Evolutionary conservation across 1,140 invertebrate species (phyloP).

Genomic region (Cydia amplana): DNA sequence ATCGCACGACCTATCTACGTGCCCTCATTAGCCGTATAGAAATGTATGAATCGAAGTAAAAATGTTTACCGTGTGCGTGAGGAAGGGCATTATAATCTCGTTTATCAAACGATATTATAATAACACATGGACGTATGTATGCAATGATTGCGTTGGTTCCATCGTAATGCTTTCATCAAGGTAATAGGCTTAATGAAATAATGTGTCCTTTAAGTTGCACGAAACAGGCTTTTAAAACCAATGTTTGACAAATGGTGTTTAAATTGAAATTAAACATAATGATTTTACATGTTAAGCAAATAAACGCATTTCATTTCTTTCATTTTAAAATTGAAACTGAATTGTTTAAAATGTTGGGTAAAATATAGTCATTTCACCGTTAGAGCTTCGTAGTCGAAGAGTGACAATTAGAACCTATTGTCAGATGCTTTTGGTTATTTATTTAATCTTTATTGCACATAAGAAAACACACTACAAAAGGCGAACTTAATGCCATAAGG

Average conservation of each 20-base stretch:
- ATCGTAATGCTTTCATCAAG: not conserved
- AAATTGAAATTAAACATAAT: no score
- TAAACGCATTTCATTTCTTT: no score
- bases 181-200: constrained; percentile 6
- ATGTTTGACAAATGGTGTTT: not conserved
- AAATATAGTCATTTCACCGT: not conserved
- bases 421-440: not conserved
- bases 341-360: not conserved
- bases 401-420: no score
- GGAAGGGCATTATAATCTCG: constrained; percentile 28
- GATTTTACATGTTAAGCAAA: no score
- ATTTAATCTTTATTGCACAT: no score
- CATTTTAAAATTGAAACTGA: no score
- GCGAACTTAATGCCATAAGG: no score
- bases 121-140: not conserved
- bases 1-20: constrained; percentile 4
- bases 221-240: not conserved
- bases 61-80: constrained; percentile 25
- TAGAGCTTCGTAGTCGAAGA: not conserved
- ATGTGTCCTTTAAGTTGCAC: not conserved
- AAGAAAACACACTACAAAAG: no score
- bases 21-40: constrained; percentile 17
- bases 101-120: constrained; percentile 29
- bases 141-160: not conserved
- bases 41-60: constrained; percentile 22